Conservation (phyloP, 2,888 invertebrate genomes). For the Bombyx huttoni region DNA sequence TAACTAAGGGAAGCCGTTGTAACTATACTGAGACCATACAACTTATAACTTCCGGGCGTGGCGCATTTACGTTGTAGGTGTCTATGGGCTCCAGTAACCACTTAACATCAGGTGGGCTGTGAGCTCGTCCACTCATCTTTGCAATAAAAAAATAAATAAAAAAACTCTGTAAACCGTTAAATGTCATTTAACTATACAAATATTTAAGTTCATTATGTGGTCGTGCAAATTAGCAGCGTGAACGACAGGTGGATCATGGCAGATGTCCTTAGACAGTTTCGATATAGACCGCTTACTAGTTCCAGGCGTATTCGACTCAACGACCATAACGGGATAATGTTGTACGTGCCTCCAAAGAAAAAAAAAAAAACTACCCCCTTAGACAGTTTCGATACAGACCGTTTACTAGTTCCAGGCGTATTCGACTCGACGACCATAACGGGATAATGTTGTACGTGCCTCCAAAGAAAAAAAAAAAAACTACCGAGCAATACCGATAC, state of each 20-base stretch:
- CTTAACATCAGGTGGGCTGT: too few species aligned
- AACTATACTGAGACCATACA: too few species aligned
- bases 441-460: constrained; percentile 38
- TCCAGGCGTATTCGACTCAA: background rate
- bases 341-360: constrained; percentile 41
- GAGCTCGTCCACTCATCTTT: too few species aligned
- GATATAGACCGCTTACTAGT: constrained; percentile 29
- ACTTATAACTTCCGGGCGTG: too few species aligned
- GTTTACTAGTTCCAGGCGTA: constrained; percentile 1
- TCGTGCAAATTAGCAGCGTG: constrained; percentile 58
- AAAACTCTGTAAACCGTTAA: too few species aligned
- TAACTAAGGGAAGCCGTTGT: too few species aligned
- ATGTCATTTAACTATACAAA: background rate
- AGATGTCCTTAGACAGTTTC: constrained; percentile 61
- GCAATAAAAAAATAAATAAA: too few species aligned
- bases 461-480: constrained; percentile 36
- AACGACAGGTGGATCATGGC: constrained; percentile 62
- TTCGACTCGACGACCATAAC: constrained; percentile 25
- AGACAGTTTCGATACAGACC: constrained; percentile 57
- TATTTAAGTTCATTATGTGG: constrained; percentile 27
- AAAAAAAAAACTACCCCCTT: too few species aligned
- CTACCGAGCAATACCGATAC: constrained; percentile 9
- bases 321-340: constrained; percentile 44
- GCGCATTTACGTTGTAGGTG: too few species aligned
- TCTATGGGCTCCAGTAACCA: too few species aligned